Percentiles rank a stretch among this genome's conserved stretches.
Conservation (phyloP, 2,113 vertebrate species). For the Ochotona curzoniae region DNA sequence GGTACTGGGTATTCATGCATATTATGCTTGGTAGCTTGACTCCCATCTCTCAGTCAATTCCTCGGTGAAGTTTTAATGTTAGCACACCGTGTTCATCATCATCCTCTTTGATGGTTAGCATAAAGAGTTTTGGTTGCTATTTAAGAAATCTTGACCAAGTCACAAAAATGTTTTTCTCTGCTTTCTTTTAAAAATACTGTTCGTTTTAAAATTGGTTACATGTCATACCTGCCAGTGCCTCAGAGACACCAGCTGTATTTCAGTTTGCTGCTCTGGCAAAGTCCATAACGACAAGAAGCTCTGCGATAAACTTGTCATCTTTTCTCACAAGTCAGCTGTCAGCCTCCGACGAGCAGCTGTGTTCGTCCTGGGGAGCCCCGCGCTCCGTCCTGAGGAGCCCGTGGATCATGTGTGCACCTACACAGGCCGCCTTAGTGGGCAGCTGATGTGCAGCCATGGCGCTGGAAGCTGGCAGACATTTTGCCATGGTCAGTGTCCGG, state of each 20-base stretch:
- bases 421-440: no score
- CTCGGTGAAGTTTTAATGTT: background rate
- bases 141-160: background rate
- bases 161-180: background rate
- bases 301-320: background rate
- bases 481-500: background rate
- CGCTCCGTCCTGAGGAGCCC: background rate
- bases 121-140: background rate
- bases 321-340: background rate
- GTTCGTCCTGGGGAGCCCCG: no score
- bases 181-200: background rate
- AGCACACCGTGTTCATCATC: background rate
- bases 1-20: background rate
- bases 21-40: background rate
- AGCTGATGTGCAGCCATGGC: background rate
- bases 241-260: background rate
- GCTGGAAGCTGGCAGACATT: background rate
- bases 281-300: background rate
- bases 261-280: background rate
- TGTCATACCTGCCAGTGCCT: background rate
- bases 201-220: background rate
- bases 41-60: background rate
- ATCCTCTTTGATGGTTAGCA: background rate
- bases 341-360: background rate
- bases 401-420: fast-evolving